A percentile compares a stretch with the other conserved stretches of the same genome.
phyloP scores from a whole-genome alignment of 2,797 vertebrate genomes.

The Labeo calbasu region DNA sequence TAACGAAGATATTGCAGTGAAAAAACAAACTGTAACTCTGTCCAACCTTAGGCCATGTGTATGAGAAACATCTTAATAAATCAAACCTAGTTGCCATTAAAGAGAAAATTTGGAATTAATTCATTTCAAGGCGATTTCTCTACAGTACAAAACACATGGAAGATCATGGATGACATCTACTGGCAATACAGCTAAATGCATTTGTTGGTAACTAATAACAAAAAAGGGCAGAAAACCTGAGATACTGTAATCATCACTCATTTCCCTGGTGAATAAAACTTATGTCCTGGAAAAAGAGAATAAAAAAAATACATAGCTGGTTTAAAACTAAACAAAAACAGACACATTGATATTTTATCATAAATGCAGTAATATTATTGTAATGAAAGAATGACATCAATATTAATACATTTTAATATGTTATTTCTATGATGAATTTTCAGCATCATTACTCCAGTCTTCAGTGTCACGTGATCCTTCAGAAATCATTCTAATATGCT shows the following conservation, averaged over 20 bases:
- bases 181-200: slow-evolving; percentile 7
- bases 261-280: neutral
- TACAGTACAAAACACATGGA: neutral
- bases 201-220: neutral
- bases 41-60: neutral
- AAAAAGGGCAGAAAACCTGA: neutral
- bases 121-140: neutral
- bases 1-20: neutral
- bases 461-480: no score
- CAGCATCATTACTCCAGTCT: no score
- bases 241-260: no score
- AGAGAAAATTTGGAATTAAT: neutral
- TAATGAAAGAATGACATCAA: neutral
- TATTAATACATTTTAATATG: no score
- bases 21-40: neutral
- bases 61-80: neutral
- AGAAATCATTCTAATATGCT: no score
- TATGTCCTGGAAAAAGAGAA: neutral
- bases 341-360: neutral
- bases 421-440: no score
- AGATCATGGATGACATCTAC: slow-evolving; percentile 26
- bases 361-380: neutral
- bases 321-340: neutral
- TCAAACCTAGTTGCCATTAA: neutral
- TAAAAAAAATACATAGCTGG: neutral